phyloP scores from a whole-genome alignment of 2,113 vertebrate species.

The Poicephalus meyeri region DNA sequence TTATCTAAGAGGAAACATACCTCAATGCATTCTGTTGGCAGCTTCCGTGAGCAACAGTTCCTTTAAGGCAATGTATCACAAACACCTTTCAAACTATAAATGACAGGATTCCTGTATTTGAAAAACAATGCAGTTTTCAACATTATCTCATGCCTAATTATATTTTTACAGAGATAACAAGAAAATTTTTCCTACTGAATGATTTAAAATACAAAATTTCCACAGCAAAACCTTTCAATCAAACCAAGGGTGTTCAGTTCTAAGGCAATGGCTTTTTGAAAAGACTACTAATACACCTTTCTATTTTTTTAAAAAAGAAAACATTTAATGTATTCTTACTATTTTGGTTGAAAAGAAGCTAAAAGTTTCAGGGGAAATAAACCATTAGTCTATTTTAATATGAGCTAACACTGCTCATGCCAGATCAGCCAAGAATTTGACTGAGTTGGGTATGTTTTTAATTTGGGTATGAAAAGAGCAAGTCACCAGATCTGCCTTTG shows the following conservation, averaged over 20 bases:
- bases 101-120: neutral
- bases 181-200: constrained; percentile 19
- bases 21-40: neutral
- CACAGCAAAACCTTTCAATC: neutral
- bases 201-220: neutral
- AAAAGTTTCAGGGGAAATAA: neutral
- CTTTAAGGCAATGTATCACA: neutral
- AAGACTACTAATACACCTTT: neutral
- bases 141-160: constrained; percentile 2
- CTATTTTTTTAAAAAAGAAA: neutral
- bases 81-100: neutral
- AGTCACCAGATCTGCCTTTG: neutral
- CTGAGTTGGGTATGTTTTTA: neutral
- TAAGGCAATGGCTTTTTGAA: neutral
- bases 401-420: neutral
- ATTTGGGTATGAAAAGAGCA: neutral
- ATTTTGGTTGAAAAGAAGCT: neutral
- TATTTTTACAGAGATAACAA: constrained; percentile 37
- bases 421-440: neutral
- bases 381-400: neutral
- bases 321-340: neutral
- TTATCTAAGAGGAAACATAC: constrained; percentile 32
- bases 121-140: constrained; percentile 36
- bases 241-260: neutral
- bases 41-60: neutral